Percentiles rank a stretch among this genome's conserved stretches.
Conservation (phyloP, 2,888 invertebrate genomes). For the Lasioglossum villosulum region DNA sequence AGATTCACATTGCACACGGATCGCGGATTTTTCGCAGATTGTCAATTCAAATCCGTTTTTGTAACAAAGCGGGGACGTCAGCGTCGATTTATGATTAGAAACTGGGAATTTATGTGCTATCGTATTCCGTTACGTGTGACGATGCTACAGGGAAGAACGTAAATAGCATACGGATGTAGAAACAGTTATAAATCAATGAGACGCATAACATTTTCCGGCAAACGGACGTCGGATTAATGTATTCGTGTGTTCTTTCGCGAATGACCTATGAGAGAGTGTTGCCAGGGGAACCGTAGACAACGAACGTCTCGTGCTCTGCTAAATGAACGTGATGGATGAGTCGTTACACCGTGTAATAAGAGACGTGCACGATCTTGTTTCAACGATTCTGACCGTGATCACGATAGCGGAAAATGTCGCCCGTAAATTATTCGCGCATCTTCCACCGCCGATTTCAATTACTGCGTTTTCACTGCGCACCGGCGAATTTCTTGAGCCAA, state of each 20-base stretch:
- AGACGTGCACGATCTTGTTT: conserved; percentile 40
- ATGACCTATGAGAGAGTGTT: conserved; percentile 26
- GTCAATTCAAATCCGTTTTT: background rate
- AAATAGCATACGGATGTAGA: conserved; percentile 36
- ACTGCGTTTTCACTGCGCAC: conserved; percentile 6
- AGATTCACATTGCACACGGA: background rate
- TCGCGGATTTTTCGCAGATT: background rate
- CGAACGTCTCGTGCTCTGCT: conserved; percentile 44
- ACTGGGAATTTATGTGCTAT: conserved; percentile 24
- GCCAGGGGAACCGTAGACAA: conserved; percentile 35
- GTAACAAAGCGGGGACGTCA: background rate
- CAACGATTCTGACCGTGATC: conserved; percentile 46
- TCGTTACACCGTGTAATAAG: conserved; percentile 40
- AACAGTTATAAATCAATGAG: conserved; percentile 54
- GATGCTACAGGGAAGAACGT: conserved; percentile 13
- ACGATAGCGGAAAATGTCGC: conserved; percentile 43
- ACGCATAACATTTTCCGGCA: conserved; percentile 36
- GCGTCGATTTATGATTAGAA: background rate
- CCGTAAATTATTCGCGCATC: conserved; percentile 52
- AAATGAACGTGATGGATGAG: conserved; percentile 61
- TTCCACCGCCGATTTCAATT: conserved; percentile 30
- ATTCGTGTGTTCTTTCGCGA: conserved; percentile 9
- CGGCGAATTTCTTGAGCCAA: background rate
- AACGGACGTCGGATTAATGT: conserved; percentile 29
- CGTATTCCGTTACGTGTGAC: conserved; percentile 1